These are phyloP conservation scores for Mesaphorura yosii DNA, from an alignment of 1,140 invertebrate genomes.

Conservation along the genomic window DNA sequence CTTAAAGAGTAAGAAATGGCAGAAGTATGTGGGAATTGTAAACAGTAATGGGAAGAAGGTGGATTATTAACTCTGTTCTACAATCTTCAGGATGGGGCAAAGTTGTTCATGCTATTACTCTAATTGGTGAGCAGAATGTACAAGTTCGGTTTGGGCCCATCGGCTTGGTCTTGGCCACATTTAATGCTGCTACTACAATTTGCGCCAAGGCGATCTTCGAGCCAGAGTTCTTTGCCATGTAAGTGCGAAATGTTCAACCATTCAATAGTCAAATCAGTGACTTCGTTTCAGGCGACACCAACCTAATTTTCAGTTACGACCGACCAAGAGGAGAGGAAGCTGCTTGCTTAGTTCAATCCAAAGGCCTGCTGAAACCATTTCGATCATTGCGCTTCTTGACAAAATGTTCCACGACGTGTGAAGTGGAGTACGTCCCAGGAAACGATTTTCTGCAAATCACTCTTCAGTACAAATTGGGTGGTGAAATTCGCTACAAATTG, in stretches of 20 bases:
- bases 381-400: conserved; percentile 14
- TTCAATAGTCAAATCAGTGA: background rate
- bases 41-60: too few relatives aligned
- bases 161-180: conserved; percentile 5
- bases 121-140: conserved; percentile 12
- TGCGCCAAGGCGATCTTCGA: conserved; percentile 10
- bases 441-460: conserved; percentile 4
- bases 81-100: conserved; percentile 21
- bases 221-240: conserved; percentile 17
- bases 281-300: background rate
- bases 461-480: conserved; percentile 7
- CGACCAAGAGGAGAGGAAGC: conserved; percentile 2
- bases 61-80: too few relatives aligned
- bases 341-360: too few relatives aligned
- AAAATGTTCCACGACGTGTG: conserved; percentile 7
- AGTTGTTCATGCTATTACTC: conserved; percentile 10
- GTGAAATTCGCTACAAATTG: conserved; percentile 1
- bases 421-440: conserved; percentile 7
- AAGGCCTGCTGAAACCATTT: conserved; percentile 27
- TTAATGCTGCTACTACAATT: conserved; percentile 8
- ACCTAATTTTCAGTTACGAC: background rate
- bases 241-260: too few relatives aligned
- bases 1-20: too few relatives aligned
- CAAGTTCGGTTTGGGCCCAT: conserved; percentile 10
- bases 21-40: too few relatives aligned